A percentile compares a stretch with the other conserved stretches of the same genome.
These are phyloP conservation scores for Limnephilus marmoratus DNA, from an alignment of 2,888 invertebrate species.

Conservation along the genomic window DNA sequence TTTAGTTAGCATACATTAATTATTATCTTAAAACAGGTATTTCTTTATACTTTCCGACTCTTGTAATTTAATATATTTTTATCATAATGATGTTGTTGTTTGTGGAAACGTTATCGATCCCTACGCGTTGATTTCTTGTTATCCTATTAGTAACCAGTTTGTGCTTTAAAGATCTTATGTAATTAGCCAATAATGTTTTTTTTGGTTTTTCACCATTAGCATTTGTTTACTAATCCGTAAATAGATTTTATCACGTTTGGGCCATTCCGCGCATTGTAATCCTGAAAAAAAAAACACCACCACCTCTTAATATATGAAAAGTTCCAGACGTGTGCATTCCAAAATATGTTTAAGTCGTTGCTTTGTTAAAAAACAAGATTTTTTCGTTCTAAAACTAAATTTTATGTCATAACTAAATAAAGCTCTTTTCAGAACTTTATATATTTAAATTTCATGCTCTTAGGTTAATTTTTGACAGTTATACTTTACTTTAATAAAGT, in stretches of 20 bases:
- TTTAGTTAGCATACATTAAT: neutral
- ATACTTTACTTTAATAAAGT: neutral
- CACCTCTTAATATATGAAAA: neutral
- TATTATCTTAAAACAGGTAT: neutral
- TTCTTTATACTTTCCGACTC: neutral
- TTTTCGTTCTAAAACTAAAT: neutral
- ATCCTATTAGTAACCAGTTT: neutral
- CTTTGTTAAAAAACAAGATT: neutral
- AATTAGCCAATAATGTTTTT: neutral
- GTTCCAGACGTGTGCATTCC: neutral
- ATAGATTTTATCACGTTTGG: neutral
- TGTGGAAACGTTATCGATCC: neutral
- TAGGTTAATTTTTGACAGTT: neutral
- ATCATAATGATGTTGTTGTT: neutral
- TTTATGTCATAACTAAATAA: neutral
- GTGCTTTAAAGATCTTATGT: neutral
- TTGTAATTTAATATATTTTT: neutral
- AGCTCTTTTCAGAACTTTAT: neutral
- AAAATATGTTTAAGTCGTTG: neutral
- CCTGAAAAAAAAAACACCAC: neutral
- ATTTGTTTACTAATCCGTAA: neutral
- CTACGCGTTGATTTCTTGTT: neutral
- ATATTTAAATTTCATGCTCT: neutral
- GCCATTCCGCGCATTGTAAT: neutral
- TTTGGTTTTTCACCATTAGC: neutral